Percentiles rank a stretch among this genome's conserved stretches.
Evolutionary conservation across 2,888 invertebrate genomes (phyloP).

Genomic region (Abrostola triplasia): DNA sequence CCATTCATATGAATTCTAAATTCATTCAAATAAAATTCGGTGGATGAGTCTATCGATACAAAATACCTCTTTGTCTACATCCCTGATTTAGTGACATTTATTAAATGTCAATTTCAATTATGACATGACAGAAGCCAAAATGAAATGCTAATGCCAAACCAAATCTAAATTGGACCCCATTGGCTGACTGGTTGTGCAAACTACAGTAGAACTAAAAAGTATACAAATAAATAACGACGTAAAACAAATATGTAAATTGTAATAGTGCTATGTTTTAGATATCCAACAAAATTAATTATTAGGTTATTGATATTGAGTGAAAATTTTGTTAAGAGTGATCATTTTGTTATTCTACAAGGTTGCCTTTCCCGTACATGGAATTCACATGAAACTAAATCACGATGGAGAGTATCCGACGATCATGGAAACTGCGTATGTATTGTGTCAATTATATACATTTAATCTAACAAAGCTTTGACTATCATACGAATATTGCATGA

Average conservation of each 20-base stretch:
- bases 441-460: slow-evolving; percentile 2
- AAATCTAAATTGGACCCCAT: slow-evolving; percentile 7
- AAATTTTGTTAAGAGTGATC: slow-evolving; percentile 21
- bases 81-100: neutral
- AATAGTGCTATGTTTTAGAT: slow-evolving; percentile 24
- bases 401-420: slow-evolving; percentile 90
- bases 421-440: slow-evolving; percentile 95
- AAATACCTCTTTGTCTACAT: neutral
- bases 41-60: neutral
- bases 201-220: slow-evolving; percentile 24
- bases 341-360: slow-evolving; percentile 51
- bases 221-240: slow-evolving; percentile 39
- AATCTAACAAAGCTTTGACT: neutral
- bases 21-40: too few relatives aligned
- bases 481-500: slow-evolving; percentile 1
- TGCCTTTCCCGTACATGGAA: slow-evolving; percentile 65
- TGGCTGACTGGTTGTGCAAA: slow-evolving; percentile 6
- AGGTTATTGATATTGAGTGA: slow-evolving; percentile 10
- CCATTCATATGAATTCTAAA: too few relatives aligned
- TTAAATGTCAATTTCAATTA: neutral
- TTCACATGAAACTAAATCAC: slow-evolving; percentile 60
- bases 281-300: slow-evolving; percentile 10
- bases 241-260: slow-evolving; percentile 48
- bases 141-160: slow-evolving; percentile 4
- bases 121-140: slow-evolving; percentile 1